Percentiles rank a stretch among this genome's conserved stretches.
These are phyloP conservation scores for Eulemur rubriventer DNA, from an alignment of 2,797 vertebrate species.

Conservation along the genomic window DNA sequence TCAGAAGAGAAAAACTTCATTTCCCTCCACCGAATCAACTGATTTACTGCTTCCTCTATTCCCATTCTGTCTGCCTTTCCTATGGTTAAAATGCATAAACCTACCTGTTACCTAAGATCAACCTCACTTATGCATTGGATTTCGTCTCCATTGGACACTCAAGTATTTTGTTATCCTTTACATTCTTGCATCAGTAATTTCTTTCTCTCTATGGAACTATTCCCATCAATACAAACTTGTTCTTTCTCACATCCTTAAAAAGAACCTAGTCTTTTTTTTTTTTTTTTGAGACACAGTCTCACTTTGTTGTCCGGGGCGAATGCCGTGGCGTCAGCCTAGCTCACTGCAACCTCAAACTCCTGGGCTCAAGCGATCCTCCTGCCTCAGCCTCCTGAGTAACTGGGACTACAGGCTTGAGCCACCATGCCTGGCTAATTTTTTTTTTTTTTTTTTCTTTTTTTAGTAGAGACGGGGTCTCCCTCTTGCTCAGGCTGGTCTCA, in stretches of 20 bases:
- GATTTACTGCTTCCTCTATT: not conserved
- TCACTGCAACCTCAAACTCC: not conserved
- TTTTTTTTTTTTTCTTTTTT: too few relatives aligned
- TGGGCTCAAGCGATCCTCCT: not conserved
- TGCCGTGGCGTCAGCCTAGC: too few relatives aligned
- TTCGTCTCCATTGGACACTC: not conserved
- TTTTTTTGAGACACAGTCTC: not conserved
- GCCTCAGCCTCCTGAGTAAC: not conserved
- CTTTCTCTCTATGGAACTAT: not conserved
- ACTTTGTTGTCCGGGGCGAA: not conserved
- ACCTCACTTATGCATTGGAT: not conserved
- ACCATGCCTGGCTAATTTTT: too few relatives aligned
- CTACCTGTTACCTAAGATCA: not conserved
- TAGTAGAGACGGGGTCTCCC: too few relatives aligned
- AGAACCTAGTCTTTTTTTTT: too few relatives aligned
- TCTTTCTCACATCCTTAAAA: not conserved
- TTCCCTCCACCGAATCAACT: not conserved
- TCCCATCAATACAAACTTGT: not conserved
- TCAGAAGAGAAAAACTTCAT: not conserved
- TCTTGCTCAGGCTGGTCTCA: too few relatives aligned
- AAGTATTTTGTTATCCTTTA: not conserved
- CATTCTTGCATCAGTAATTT: not conserved
- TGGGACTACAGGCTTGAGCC: too few relatives aligned
- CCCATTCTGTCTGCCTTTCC: not conserved
- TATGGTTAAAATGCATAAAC: not conserved